Evolutionary conservation across 2,888 invertebrate species (phyloP).

Genomic region (Ormyrus pomaceus): DNA sequence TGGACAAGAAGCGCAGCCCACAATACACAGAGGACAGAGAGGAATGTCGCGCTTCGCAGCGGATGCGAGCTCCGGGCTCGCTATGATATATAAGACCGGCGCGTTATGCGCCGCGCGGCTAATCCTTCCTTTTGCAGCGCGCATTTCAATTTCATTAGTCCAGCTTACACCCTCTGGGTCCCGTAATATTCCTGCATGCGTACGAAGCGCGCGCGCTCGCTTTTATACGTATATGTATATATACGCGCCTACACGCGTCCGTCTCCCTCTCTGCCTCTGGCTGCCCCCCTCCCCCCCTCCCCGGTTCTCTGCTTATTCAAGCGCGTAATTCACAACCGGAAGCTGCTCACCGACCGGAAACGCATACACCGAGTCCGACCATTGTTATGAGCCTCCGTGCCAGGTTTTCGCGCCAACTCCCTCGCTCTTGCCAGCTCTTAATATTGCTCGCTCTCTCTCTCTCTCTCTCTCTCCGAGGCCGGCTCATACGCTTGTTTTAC

Average conservation of each 20-base stretch:
- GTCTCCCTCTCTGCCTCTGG: neutral
- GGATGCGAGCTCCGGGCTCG: no score
- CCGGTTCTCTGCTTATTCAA: constrained; percentile 72
- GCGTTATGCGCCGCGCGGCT: constrained; percentile 48
- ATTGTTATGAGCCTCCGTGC: constrained; percentile 66
- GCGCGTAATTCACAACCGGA: constrained; percentile 75
- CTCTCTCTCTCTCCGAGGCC: constrained; percentile 46
- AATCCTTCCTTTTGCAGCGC: constrained; percentile 69
- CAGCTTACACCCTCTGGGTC: constrained; percentile 60
- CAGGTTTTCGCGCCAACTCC: constrained; percentile 38
- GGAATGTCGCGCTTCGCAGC: no score
- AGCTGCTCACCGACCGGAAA: constrained; percentile 74
- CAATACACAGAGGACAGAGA: no score
- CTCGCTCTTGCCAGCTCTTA: constrained; percentile 41
- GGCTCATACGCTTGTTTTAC: constrained; percentile 40
- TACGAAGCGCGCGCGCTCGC: constrained; percentile 32
- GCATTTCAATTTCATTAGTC: constrained; percentile 74
- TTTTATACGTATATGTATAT: neutral
- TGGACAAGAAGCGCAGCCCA: no score
- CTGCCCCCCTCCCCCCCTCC: constrained; percentile 29
- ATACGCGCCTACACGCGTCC: neutral
- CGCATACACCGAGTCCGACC: constrained; percentile 70
- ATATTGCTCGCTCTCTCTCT: constrained; percentile 49
- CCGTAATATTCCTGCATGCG: constrained; percentile 61
- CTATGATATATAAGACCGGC: constrained; percentile 1